phyloP scores from a whole-genome alignment of 2,797 vertebrate species.

The Enteromius unitaeniatus region DNA sequence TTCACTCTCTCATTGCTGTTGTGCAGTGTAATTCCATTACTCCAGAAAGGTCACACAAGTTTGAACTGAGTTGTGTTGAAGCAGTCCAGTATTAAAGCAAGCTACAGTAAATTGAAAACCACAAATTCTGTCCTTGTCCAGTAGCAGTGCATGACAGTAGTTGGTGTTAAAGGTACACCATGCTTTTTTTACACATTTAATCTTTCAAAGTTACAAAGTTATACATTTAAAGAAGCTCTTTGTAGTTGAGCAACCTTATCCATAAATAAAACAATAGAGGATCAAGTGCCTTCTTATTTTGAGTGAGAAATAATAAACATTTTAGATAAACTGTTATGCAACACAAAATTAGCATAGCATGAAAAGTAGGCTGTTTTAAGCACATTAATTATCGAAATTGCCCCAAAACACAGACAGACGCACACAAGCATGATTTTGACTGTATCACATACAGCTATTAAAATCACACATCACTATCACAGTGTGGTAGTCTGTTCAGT shows the following conservation, averaged over 20 bases:
- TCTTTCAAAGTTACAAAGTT: no score
- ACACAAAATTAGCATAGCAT: neutral
- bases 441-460: neutral
- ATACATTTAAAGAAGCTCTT: neutral
- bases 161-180: neutral
- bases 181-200: no score
- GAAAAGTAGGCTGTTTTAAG: neutral
- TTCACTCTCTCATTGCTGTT: neutral
- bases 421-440: neutral
- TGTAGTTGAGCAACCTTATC: neutral
- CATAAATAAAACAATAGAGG: neutral
- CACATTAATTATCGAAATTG: conserved; percentile 1
- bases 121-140: neutral
- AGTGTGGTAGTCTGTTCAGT: neutral
- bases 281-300: neutral
- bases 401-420: neutral
- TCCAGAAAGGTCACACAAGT: conserved; percentile 10
- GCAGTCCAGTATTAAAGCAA: neutral
- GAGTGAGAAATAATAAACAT: neutral
- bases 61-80: neutral
- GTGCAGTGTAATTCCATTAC: neutral
- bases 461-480: neutral
- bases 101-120: neutral
- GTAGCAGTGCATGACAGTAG: neutral
- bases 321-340: neutral